These are phyloP conservation scores for Mormoops blainvillei DNA, from an alignment of 2,113 vertebrate species.

Conservation along the genomic window DNA sequence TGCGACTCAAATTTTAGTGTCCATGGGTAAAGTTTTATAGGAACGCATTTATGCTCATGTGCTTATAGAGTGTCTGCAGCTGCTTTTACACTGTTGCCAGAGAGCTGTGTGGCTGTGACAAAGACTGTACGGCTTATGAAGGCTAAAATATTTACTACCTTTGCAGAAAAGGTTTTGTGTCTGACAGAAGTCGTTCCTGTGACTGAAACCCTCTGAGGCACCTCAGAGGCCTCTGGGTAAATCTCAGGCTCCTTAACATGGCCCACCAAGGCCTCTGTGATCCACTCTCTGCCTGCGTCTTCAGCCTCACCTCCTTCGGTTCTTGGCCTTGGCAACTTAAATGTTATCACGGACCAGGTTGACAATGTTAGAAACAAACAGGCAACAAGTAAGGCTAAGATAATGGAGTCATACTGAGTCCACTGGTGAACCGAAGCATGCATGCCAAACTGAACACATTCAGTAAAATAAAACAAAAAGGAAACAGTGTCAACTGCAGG, in stretches of 20 bases:
- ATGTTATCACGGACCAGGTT: background rate
- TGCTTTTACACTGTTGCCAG: no score
- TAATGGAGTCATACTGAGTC: background rate
- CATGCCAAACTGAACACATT: background rate
- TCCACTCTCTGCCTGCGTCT: background rate
- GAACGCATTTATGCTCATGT: no score
- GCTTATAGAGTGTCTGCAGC: no score
- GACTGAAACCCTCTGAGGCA: background rate
- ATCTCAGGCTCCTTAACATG: background rate
- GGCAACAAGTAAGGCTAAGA: background rate
- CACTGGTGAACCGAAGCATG: background rate
- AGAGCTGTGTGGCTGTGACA: no score
- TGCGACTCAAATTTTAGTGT: no score
- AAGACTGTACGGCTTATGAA: no score
- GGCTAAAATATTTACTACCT: no score
- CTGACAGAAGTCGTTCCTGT: background rate
- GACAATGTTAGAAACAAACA: background rate
- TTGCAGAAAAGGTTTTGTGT: background rate
- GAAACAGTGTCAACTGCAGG: background rate
- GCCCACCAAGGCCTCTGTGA: background rate
- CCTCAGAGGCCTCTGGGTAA: background rate
- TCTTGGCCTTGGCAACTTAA: background rate
- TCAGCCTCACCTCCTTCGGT: background rate
- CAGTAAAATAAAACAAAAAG: background rate
- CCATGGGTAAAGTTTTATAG: no score